These are phyloP conservation scores for Pagrus major DNA, from an alignment of 2,113 vertebrate species.

Conservation along the genomic window DNA sequence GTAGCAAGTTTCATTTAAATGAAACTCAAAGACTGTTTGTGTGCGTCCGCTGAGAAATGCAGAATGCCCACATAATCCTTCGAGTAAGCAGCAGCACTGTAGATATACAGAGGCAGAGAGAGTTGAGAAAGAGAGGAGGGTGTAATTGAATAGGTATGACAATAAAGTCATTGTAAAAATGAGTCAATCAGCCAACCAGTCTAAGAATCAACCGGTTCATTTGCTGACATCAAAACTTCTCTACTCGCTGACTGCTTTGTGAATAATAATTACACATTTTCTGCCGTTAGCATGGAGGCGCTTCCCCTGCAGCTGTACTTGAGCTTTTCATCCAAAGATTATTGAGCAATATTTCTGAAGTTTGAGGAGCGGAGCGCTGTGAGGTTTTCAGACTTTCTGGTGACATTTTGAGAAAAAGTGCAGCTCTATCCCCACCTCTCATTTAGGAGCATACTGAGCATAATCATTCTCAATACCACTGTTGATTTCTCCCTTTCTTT, in stretches of 20 bases:
- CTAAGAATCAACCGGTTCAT: conserved; percentile 31
- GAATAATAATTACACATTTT: conserved; percentile 43
- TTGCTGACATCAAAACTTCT: conserved; percentile 54
- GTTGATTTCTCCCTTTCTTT: conserved; percentile 6
- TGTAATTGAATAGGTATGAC: conserved; percentile 47
- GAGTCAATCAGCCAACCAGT: conserved; percentile 47
- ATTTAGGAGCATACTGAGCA: conserved; percentile 25
- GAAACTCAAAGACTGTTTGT: conserved; percentile 4
- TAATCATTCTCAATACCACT: conserved; percentile 12
- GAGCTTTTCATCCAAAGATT: conserved; percentile 23
- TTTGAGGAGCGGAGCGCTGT: neutral
- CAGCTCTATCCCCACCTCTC: neutral
- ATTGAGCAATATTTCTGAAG: neutral
- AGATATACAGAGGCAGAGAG: neutral
- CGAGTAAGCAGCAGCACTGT: neutral
- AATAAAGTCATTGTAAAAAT: conserved; percentile 36
- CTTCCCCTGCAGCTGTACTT: conserved; percentile 13
- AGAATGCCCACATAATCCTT: neutral
- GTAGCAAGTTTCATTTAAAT: neutral
- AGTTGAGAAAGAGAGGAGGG: neutral
- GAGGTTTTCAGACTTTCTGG: conserved; percentile 13
- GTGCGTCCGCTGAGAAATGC: neutral
- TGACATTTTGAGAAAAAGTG: conserved; percentile 27
- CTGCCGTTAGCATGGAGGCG: conserved; percentile 16
- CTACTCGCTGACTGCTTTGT: conserved; percentile 15